Conservation (phyloP, 2,888 invertebrate genomes). For the Nomada flava region DNA sequence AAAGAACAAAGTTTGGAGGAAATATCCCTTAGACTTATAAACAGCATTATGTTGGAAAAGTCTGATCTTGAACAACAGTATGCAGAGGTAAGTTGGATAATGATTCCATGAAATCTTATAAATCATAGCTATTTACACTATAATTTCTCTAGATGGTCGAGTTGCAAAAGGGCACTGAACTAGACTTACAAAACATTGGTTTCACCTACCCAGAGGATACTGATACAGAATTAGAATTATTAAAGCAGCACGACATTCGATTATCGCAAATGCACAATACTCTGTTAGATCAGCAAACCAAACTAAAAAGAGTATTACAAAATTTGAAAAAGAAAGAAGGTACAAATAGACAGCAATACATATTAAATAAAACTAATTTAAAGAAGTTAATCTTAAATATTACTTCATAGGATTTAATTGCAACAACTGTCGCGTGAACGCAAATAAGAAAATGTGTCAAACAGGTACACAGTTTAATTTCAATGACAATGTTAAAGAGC, state of each 20-base stretch:
- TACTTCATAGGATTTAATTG: slow-evolving; percentile 71
- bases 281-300: slow-evolving; percentile 87
- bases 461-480: slow-evolving; percentile 79
- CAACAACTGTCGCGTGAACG: slow-evolving; percentile 75
- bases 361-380: background rate
- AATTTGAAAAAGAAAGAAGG: slow-evolving; percentile 83
- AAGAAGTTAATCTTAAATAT: background rate
- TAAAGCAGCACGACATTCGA: slow-evolving; percentile 88
- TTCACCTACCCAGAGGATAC: slow-evolving; percentile 87
- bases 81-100: slow-evolving; percentile 81
- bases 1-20: slow-evolving; percentile 89
- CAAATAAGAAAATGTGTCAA: slow-evolving; percentile 78
- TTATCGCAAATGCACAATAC: slow-evolving; percentile 87
- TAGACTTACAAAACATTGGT: slow-evolving; percentile 87
- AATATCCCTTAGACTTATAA: slow-evolving; percentile 89
- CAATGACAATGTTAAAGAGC: slow-evolving; percentile 76
- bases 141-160: slow-evolving; percentile 86
- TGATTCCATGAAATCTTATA: slow-evolving; percentile 13
- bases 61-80: slow-evolving; percentile 89
- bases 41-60: slow-evolving; percentile 89
- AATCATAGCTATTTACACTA: slow-evolving; percentile 10
- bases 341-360: slow-evolving; percentile 44
- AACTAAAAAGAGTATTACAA: slow-evolving; percentile 85
- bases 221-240: slow-evolving; percentile 87
- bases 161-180: slow-evolving; percentile 86